A percentile compares a stretch with the other conserved stretches of the same genome.
Evolutionary conservation across 2,888 invertebrate genomes (phyloP).

Genomic region (Adelognathus sp.): DNA sequence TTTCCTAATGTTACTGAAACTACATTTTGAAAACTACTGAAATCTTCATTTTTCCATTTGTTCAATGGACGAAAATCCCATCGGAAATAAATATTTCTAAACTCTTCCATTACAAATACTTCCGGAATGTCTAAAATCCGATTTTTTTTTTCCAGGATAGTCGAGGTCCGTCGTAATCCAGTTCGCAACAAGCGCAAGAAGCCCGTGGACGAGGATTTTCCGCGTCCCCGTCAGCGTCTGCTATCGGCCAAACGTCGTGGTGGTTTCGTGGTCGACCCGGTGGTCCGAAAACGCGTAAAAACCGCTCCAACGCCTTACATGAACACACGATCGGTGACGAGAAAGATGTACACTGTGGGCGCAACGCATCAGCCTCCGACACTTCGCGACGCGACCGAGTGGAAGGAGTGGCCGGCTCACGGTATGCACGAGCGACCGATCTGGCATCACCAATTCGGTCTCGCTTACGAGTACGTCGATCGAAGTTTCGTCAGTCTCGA

Average conservation of each 20-base stretch:
- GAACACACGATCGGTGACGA: constrained; percentile 77
- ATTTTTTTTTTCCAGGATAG: constrained; percentile 28
- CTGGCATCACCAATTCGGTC: constrained; percentile 74
- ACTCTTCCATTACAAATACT: no score
- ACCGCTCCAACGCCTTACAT: constrained; percentile 68
- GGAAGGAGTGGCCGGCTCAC: constrained; percentile 78
- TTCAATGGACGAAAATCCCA: no score
- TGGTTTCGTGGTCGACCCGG: constrained; percentile 25
- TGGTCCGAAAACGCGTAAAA: constrained; percentile 61
- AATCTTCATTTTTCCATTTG: no score
- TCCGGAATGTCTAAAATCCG: neutral
- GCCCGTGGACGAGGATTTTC: constrained; percentile 63
- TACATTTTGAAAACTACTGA: no score
- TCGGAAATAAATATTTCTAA: no score
- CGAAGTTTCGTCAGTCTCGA: constrained; percentile 71
- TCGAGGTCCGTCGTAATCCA: constrained; percentile 69
- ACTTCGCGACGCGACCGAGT: constrained; percentile 69
- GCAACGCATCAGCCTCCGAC: constrained; percentile 76
- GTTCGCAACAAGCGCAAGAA: constrained; percentile 68
- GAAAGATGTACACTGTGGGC: constrained; percentile 75
- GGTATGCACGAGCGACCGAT: constrained; percentile 79
- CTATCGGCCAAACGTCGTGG: constrained; percentile 64
- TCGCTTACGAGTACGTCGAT: constrained; percentile 74
- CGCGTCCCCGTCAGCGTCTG: constrained; percentile 66
- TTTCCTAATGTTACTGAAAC: no score